Conservation (phyloP, 2,797 vertebrate genomes). For the Malacoraja senta region DNA sequence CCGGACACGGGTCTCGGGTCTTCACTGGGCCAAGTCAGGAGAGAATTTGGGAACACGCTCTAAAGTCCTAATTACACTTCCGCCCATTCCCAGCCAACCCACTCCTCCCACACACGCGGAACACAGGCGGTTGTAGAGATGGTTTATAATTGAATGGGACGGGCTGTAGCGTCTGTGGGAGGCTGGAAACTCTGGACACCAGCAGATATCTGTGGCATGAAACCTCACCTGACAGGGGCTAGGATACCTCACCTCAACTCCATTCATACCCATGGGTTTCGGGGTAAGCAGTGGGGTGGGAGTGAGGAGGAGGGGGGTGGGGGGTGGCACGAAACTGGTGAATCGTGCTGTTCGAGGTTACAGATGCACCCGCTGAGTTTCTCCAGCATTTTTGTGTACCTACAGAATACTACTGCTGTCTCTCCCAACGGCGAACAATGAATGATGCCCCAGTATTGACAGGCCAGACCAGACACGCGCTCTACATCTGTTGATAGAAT, state of each 20-base stretch:
- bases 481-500: slow-evolving; percentile 63
- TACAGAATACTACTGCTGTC: neutral
- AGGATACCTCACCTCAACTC: no score
- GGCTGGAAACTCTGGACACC: neutral
- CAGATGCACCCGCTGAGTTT: no score
- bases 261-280: neutral
- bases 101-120: neutral
- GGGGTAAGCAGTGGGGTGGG: no score
- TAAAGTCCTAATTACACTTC: neutral
- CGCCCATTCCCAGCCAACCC: neutral
- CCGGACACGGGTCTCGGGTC: neutral
- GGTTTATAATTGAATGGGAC: neutral
- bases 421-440: slow-evolving; percentile 44
- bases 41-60: neutral
- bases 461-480: slow-evolving; percentile 50
- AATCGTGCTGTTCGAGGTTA: slow-evolving; percentile 23
- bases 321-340: slow-evolving; percentile 37
- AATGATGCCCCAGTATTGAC: slow-evolving; percentile 59
- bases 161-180: no score
- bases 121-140: neutral
- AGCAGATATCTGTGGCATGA: neutral
- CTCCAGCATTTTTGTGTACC: no score
- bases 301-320: neutral
- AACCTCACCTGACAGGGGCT: slow-evolving; percentile 43
- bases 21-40: no score